phyloP scores from a whole-genome alignment of 2,888 invertebrate genomes.

The Aphodius sticticus region DNA sequence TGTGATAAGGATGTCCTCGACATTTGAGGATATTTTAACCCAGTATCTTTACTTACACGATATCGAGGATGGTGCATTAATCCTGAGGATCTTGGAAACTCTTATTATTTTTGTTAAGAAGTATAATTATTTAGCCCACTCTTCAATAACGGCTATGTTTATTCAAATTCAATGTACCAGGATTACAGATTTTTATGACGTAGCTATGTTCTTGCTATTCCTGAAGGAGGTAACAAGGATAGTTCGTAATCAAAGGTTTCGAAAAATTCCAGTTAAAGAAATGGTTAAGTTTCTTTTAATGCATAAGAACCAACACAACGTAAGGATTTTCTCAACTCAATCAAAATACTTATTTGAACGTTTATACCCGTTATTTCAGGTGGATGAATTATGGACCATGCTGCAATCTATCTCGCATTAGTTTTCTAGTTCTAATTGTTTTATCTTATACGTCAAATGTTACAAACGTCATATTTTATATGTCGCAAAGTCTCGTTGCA shows the following conservation, averaged over 20 bases:
- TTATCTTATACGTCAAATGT: neutral
- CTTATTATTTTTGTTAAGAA: conserved; percentile 6
- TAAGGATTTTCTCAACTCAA: neutral
- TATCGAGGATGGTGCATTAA: neutral
- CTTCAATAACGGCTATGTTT: conserved; percentile 7
- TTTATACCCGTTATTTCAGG: neutral
- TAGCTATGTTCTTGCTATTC: neutral
- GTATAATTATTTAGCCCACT: conserved; percentile 20
- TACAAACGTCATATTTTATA: neutral
- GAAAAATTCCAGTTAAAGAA: neutral
- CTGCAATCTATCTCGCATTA: neutral
- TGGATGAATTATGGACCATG: neutral
- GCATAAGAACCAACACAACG: neutral
- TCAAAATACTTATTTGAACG: neutral
- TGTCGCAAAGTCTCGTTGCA: neutral
- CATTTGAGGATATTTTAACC: neutral
- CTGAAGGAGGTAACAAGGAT: neutral
- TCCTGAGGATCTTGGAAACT: neutral
- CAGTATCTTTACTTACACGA: conserved; percentile 16
- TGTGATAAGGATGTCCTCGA: neutral
- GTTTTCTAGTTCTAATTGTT: neutral
- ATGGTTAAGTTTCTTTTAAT: neutral
- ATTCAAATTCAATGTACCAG: conserved; percentile 19
- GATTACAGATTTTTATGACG: neutral
- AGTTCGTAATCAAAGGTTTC: neutral